Percentiles rank a stretch among this genome's conserved stretches.
Evolutionary conservation across 2,797 vertebrate genomes (phyloP).

Genomic region (Fistularia commersonii): DNA sequence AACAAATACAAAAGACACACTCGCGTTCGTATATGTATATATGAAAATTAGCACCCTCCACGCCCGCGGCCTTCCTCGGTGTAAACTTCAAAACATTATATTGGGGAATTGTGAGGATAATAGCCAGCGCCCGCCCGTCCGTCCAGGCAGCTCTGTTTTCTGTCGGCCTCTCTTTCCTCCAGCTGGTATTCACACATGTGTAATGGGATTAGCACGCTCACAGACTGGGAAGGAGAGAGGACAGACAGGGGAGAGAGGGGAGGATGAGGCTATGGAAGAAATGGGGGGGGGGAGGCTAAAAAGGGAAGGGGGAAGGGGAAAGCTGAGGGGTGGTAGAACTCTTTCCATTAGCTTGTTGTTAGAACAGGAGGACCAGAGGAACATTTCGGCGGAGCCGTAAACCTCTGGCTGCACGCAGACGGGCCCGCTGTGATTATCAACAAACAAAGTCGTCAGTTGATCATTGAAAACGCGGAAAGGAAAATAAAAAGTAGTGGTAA

Average conservation of each 20-base stretch:
- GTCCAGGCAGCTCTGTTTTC: conserved; percentile 12
- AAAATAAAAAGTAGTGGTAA: too few relatives aligned
- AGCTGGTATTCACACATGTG: conserved; percentile 72
- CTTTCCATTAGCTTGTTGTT: conserved; percentile 42
- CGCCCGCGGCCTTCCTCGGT: too few relatives aligned
- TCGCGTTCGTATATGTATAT: too few relatives aligned
- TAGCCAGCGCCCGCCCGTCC: too few relatives aligned
- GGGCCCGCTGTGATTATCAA: too few relatives aligned
- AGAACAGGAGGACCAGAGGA: conserved; percentile 39
- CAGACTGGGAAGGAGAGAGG: conserved; percentile 32
- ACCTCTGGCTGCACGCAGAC: too few relatives aligned
- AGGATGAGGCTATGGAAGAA: conserved; percentile 44
- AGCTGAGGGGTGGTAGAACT: conserved; percentile 22
- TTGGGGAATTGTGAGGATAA: too few relatives aligned
- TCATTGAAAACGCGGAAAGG: too few relatives aligned
- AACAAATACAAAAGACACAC: too few relatives aligned
- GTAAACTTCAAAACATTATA: too few relatives aligned
- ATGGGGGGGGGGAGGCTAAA: conserved; percentile 21
- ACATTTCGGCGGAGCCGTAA: conserved; percentile 7
- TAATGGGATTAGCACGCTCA: conserved; percentile 75
- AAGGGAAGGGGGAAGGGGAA: conserved; percentile 23
- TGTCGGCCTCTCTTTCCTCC: conserved; percentile 31
- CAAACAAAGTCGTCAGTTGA: too few relatives aligned
- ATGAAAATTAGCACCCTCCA: too few relatives aligned
- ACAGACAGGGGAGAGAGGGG: conserved; percentile 39